Base-by-base conservation (phyloP, 1,140 invertebrate genomes). In the Zaprionus gabonicus region DNA sequence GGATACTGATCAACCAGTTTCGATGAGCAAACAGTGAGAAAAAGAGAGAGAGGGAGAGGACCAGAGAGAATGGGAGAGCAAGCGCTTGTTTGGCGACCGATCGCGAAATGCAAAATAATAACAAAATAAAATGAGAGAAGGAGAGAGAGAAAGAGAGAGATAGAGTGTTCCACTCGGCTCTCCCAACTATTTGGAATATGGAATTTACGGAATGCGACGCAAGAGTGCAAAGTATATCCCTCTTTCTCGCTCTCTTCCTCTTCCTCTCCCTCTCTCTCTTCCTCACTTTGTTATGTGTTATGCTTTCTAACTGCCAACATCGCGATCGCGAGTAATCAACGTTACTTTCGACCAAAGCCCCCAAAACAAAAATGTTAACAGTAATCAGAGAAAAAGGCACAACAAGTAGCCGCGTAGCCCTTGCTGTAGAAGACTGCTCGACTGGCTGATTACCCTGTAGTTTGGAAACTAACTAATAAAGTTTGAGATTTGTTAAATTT, bases 291-390 rank as follows among this genome's bases (percentile, higher is more conserved):
- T 70, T 57, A 46, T 71, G 78, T 82, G 82, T 66, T 74, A 87
- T 87, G 83, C 80, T 86, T 86, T 86, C 83, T 82, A 86, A 86
- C 83, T 77, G 80, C 72, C 20, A 78, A 55, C 76, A 86, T 68
- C 82, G 82, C 83, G 69, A 82, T 76, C 31, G 49, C 71, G 38
- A 73, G 38, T 67, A 62, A 75, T 51, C 59, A 57, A 51, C 49
- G 58, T 57, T 69, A 60, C 65, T 67, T 67, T 67, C 41, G 65
- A 70, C 68, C 71, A 69, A 62, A 67, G 49, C 49, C 1, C 57
- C 15, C n/a, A 38, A 72, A 74, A 68, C n/a, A 38, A 72, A 74
- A 68, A 73, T 60, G 36, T 38, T 28, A 55, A 60, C 41, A 36
- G 36, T 34, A 71, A 63, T 44, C 20, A 65, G 44, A 62, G 41